Conservation (phyloP, 2,888 invertebrate genomes). For the Odiellus spinosus region DNA sequence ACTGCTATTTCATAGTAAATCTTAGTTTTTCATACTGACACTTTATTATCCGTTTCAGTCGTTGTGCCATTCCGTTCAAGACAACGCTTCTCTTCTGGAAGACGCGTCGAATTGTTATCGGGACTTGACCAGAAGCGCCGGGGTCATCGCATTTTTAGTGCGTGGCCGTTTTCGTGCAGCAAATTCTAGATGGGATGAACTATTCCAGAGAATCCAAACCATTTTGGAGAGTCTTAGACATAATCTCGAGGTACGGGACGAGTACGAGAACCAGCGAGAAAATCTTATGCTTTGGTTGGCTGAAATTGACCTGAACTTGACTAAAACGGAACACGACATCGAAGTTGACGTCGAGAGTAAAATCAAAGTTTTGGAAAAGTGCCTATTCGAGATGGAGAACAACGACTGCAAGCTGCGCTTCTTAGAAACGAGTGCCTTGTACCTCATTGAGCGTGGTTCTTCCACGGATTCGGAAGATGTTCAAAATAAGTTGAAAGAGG, state of each 20-base stretch:
- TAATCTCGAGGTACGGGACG: slow-evolving; percentile 11
- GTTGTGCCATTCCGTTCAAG: slow-evolving; percentile 13
- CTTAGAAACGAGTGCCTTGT: too few species aligned
- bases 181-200: slow-evolving; percentile 10
- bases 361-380: too few species aligned
- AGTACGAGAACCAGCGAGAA: slow-evolving; percentile 9
- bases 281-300: slow-evolving; percentile 12
- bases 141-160: too few species aligned
- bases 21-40: too few species aligned
- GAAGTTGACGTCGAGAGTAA: neutral
- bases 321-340: slow-evolving; percentile 3
- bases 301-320: slow-evolving; percentile 10
- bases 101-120: neutral
- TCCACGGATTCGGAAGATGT: too few species aligned
- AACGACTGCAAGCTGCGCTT: too few species aligned
- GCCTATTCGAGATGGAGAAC: too few species aligned
- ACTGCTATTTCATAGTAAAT: too few species aligned
- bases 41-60: slow-evolving; percentile 10
- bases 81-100: slow-evolving; percentile 7
- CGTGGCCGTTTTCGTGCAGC: neutral
- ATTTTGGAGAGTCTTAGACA: slow-evolving; percentile 1
- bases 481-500: slow-evolving; percentile 2
- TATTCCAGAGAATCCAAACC: slow-evolving; percentile 8
- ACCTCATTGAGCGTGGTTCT: too few species aligned
- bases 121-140: too few species aligned